Conservation (phyloP, 2,888 invertebrate species). For the Hanleya hanleyi region DNA sequence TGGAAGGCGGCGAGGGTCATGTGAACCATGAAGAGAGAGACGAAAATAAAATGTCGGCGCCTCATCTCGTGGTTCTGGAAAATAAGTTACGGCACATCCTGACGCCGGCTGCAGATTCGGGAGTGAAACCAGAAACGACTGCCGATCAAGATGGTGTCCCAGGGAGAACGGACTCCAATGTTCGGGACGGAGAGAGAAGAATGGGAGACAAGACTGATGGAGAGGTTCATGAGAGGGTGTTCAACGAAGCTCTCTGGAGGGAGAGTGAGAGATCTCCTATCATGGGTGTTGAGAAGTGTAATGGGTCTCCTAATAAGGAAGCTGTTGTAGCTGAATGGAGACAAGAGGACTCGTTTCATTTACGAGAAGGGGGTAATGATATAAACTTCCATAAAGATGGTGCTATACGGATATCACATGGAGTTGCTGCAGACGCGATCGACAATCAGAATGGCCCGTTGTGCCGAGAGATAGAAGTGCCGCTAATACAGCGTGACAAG, state of each 20-base stretch:
- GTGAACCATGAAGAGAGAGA: constrained; percentile 12
- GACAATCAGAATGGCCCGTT: constrained; percentile 10
- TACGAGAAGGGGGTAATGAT: not conserved
- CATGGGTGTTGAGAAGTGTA: not conserved
- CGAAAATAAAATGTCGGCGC: constrained; percentile 2
- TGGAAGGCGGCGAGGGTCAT: constrained; percentile 20
- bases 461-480: not conserved
- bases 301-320: not conserved
- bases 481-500: not conserved
- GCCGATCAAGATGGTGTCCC: constrained; percentile 9
- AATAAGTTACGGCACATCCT: constrained; percentile 50
- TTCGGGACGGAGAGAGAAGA: not conserved
- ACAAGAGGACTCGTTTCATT: not conserved
- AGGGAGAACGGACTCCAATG: not conserved
- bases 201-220: not conserved
- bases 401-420: no score
- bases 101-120: constrained; percentile 32
- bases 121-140: not conserved
- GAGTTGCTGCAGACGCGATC: not conserved
- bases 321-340: no score
- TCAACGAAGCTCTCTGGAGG: not conserved
- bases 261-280: not conserved
- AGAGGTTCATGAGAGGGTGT: not conserved
- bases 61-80: constrained; percentile 43
- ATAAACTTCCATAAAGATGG: no score